phyloP scores from a whole-genome alignment of 1,140 invertebrate genomes.

The Brevipalpus yothersi region DNA sequence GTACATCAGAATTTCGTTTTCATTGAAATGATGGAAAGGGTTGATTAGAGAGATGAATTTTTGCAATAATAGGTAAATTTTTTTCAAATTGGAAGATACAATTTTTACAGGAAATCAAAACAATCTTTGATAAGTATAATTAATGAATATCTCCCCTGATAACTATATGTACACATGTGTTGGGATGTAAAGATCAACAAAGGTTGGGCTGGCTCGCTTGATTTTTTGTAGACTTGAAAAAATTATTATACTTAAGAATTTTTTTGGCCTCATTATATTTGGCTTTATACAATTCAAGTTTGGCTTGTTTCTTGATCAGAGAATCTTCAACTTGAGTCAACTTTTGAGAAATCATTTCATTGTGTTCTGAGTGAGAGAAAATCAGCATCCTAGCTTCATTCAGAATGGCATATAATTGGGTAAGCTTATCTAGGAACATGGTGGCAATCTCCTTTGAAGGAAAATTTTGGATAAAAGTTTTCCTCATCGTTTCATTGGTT shows the following conservation, averaged over 20 bases:
- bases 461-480: neutral
- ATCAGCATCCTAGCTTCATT: neutral
- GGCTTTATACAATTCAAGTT: neutral
- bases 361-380: neutral
- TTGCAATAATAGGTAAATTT: too few species aligned
- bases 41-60: too few species aligned
- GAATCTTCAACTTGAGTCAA: neutral
- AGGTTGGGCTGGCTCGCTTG: too few species aligned
- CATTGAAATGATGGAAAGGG: too few species aligned
- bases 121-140: too few species aligned
- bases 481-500: neutral
- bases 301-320: neutral
- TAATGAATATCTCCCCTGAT: too few species aligned
- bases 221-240: too few species aligned
- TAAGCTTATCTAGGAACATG: neutral
- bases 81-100: too few species aligned
- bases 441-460: neutral
- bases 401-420: neutral
- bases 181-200: too few species aligned
- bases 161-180: too few species aligned
- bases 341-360: neutral
- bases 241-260: neutral
- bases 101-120: too few species aligned
- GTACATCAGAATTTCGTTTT: too few species aligned
- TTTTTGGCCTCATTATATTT: neutral